phyloP scores from a whole-genome alignment of 2,888 invertebrate genomes.

The Cheilosia variabilis region DNA sequence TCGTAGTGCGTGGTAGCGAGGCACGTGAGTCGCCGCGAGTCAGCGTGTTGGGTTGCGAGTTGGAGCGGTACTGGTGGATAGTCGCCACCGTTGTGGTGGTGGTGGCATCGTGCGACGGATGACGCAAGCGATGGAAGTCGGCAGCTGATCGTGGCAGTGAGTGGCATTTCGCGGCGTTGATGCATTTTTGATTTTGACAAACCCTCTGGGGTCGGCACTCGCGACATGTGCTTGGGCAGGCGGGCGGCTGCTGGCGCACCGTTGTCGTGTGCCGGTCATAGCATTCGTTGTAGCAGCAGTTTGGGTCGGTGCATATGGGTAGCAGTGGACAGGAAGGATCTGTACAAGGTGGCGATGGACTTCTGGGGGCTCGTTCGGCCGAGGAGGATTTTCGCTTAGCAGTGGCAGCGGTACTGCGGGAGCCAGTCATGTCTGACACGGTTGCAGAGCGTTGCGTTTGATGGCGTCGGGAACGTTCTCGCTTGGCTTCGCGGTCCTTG shows the following conservation, averaged over 20 bases:
- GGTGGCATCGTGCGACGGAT: conserved; percentile 61
- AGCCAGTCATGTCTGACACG: conserved; percentile 82
- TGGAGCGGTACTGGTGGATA: conserved; percentile 81
- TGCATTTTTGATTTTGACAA: conserved; percentile 83
- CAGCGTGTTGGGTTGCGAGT: conserved; percentile 82
- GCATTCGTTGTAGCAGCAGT: conserved; percentile 82
- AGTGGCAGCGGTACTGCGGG: conserved; percentile 78
- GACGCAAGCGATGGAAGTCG: conserved; percentile 82
- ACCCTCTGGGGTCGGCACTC: conserved; percentile 81
- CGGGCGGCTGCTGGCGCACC: conserved; percentile 78
- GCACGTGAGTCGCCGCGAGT: conserved; percentile 82
- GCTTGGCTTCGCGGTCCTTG: conserved; percentile 78
- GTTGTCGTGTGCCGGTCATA: conserved; percentile 80
- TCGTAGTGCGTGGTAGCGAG: conserved; percentile 77
- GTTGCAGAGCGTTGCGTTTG: conserved; percentile 84
- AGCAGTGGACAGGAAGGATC: conserved; percentile 83
- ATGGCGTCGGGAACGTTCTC: conserved; percentile 83
- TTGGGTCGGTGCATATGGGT: conserved; percentile 83
- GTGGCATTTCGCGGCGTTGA: conserved; percentile 83
- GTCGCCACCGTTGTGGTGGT: conserved; percentile 68
- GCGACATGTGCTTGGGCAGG: conserved; percentile 82
- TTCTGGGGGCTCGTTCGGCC: conserved; percentile 82
- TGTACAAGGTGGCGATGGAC: conserved; percentile 82
- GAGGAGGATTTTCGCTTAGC: conserved; percentile 82
- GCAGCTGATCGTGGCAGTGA: conserved; percentile 84